phyloP scores from a whole-genome alignment of 2,113 vertebrate species.

The mouse (Mus musculus) region GRCm39 chr11:36383501-36384000 shows the following conservation, averaged over 20 bases:
- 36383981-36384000: conserved; percentile 10
- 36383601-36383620: neutral
- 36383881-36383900: neutral
- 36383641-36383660: neutral
- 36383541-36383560: neutral
- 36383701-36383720: neutral
- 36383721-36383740: neutral
- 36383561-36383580: neutral
- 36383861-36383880: neutral
- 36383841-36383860: neutral
- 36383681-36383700: neutral
- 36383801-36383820: neutral
- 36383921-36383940: neutral
- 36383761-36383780: rapidly evolving
- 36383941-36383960: too few relatives aligned
- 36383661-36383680: neutral
- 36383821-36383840: neutral
- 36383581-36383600: neutral
- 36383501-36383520: neutral
- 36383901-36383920: neutral
- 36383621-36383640: neutral
- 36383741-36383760: neutral
- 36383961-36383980: neutral
- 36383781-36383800: neutral
- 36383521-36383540: neutral